Conservation (phyloP, 2,888 invertebrate genomes). For the Zele albiditarsus region DNA sequence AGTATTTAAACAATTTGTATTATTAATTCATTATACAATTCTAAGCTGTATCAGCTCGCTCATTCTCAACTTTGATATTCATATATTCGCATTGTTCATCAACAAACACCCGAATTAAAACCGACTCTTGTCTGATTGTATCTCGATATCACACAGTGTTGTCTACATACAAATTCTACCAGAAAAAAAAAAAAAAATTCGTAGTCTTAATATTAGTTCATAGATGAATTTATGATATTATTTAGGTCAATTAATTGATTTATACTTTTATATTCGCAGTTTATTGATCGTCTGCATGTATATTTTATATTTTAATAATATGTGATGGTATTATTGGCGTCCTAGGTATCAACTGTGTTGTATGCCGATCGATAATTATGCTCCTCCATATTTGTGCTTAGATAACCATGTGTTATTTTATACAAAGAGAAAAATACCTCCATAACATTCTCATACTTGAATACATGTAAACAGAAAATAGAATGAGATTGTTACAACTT, state of each 20-base stretch:
- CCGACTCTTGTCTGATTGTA: background rate
- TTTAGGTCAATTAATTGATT: background rate
- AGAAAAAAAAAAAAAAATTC: background rate
- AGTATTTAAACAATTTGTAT: conserved; percentile 53
- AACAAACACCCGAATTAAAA: conserved; percentile 14
- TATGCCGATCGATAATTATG: conserved; percentile 36
- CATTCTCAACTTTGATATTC: background rate
- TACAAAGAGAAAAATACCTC: conserved; percentile 12
- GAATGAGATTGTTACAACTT: no score
- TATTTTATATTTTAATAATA: no score
- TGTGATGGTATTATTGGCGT: conserved; percentile 5
- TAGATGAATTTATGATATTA: background rate
- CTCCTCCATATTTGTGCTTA: conserved; percentile 34
- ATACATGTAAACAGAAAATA: no score
- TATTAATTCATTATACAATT: background rate
- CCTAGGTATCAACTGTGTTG: background rate
- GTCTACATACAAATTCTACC: background rate
- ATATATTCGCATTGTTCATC: background rate
- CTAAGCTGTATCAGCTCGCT: background rate
- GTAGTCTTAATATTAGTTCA: background rate
- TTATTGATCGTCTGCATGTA: background rate
- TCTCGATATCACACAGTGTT: background rate
- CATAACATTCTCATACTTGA: background rate
- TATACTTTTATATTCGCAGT: background rate
- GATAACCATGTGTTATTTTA: conserved; percentile 11